These are phyloP conservation scores for Chloroceryle amazona DNA, from an alignment of 2,797 vertebrate species.

Conservation along the genomic window DNA sequence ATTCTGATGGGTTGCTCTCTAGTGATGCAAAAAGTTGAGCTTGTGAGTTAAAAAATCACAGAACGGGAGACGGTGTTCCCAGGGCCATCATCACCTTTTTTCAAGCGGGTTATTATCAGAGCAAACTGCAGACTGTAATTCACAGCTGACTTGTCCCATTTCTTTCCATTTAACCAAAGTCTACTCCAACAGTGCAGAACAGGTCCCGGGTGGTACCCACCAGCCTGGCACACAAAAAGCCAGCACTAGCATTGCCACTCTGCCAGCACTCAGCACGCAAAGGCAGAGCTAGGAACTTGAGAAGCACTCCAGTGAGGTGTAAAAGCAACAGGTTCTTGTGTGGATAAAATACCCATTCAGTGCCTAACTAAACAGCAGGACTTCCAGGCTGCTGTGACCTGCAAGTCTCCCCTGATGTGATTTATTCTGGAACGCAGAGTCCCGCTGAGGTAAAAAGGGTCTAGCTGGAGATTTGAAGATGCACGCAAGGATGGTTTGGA, in stretches of 20 bases:
- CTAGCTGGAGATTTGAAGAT: not conserved
- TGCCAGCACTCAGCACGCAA: fast-evolving
- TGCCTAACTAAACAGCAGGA: not conserved
- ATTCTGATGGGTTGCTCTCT: not conserved
- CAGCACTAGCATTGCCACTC: not conserved
- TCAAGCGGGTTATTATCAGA: not conserved
- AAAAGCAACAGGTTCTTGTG: not conserved
- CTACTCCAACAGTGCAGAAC: not conserved
- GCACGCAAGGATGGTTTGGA: not conserved
- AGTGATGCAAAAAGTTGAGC: not conserved
- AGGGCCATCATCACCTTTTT: not conserved
- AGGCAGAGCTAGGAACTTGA: not conserved
- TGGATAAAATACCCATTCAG: not conserved
- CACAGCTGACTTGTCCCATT: not conserved
- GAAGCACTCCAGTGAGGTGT: not conserved
- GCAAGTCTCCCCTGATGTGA: not conserved
- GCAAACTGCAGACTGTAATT: not conserved
- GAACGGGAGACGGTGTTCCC: not conserved
- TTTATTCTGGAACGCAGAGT: not conserved
- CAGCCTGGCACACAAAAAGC: not conserved
- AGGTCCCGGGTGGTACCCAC: not conserved
- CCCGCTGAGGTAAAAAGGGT: not conserved
- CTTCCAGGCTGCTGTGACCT: not conserved
- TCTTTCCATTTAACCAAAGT: not conserved
- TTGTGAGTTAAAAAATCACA: not conserved